phyloP scores from a whole-genome alignment of 2,888 invertebrate genomes.

The Drosophila buzzatii region DNA sequence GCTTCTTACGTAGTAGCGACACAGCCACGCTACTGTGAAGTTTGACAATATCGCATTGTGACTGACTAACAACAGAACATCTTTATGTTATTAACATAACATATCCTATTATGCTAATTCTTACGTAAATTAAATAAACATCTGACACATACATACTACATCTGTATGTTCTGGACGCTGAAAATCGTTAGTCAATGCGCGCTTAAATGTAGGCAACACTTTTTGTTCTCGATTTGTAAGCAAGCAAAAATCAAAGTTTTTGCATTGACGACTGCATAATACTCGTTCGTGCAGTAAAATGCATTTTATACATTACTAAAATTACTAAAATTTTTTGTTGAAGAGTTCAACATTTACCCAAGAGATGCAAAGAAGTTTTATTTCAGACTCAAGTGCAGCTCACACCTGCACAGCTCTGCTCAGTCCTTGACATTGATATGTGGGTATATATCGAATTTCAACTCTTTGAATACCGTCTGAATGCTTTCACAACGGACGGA shows the following conservation, averaged over 20 bases:
- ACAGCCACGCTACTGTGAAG: too few relatives aligned
- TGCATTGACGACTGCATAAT: neutral
- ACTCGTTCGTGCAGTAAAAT: neutral
- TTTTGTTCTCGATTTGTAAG: conserved; percentile 32
- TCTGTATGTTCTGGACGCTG: neutral
- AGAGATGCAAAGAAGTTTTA: neutral
- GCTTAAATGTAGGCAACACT: conserved; percentile 50
- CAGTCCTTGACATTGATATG: neutral
- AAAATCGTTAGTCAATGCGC: conserved; percentile 17
- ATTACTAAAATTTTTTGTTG: too few relatives aligned
- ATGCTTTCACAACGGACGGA: neutral
- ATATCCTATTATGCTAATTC: too few relatives aligned
- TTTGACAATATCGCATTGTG: too few relatives aligned
- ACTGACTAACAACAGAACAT: too few relatives aligned
- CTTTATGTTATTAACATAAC: too few relatives aligned
- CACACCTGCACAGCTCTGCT: neutral
- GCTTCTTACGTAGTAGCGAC: too few relatives aligned
- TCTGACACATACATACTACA: neutral
- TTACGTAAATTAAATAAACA: too few relatives aligned
- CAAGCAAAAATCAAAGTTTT: conserved; percentile 22
- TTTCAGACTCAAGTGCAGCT: neutral
- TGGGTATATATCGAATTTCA: neutral
- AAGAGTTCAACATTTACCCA: neutral
- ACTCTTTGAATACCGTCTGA: neutral
- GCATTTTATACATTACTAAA: too few relatives aligned